Conservation (phyloP, 2,888 invertebrate genomes). For the Dusona sp. region DNA sequence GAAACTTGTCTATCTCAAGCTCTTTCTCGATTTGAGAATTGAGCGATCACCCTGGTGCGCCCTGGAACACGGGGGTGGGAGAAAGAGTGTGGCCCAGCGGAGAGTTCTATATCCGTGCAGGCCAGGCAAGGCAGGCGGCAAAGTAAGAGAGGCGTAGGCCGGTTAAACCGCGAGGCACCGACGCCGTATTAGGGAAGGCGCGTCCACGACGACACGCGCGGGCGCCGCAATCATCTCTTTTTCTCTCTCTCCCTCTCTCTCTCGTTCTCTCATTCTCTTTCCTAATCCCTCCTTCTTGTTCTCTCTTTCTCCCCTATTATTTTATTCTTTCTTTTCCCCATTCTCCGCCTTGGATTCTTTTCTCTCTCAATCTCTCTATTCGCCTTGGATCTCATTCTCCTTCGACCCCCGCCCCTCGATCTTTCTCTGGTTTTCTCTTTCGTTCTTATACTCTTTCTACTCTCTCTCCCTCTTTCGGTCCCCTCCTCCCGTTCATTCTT, state of each 20-base stretch:
- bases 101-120: constrained; percentile 65
- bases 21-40: constrained; percentile 7
- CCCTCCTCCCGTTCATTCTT: background rate
- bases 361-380: background rate
- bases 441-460: constrained; percentile 46
- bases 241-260: constrained; percentile 71
- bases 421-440: constrained; percentile 80
- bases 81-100: constrained; percentile 51
- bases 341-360: constrained; percentile 61
- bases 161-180: constrained; percentile 75
- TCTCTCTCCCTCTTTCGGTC: background rate
- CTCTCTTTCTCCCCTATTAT: constrained; percentile 26
- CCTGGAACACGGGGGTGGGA: constrained; percentile 61
- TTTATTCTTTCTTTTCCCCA: constrained; percentile 58
- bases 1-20: constrained; percentile 25
- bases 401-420: background rate
- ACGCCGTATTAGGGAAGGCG: constrained; percentile 84
- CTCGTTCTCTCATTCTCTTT: constrained; percentile 61
- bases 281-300: constrained; percentile 43
- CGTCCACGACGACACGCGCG: constrained; percentile 84
- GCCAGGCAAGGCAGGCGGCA: constrained; percentile 49
- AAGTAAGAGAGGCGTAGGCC: constrained; percentile 74
- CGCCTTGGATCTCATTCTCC: background rate
- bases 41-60: background rate
- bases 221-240: constrained; percentile 85